These are phyloP conservation scores for Agriotes lineatus DNA, from an alignment of 2,888 invertebrate species.

Conservation along the genomic window DNA sequence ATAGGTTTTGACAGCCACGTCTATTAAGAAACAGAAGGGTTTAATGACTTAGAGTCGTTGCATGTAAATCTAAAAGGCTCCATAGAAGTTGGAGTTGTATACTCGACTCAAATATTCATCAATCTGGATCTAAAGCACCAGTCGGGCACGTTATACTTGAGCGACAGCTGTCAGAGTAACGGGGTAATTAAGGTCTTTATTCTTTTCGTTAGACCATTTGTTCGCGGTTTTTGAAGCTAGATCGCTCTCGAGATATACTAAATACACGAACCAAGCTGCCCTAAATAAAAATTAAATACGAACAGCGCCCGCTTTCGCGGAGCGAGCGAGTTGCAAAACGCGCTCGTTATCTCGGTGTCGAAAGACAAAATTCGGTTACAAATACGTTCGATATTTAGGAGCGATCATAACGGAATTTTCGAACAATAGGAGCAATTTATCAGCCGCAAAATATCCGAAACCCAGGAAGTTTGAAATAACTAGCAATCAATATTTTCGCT, in stretches of 20 bases:
- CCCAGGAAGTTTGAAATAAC: constrained; percentile 47
- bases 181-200: constrained; percentile 43
- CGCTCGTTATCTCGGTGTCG: background rate
- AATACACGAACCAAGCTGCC: constrained; percentile 8
- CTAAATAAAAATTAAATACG: background rate
- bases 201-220: constrained; percentile 39
- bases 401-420: constrained; percentile 40
- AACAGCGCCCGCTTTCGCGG: background rate
- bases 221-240: constrained; percentile 35
- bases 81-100: constrained; percentile 34
- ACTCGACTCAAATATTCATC: constrained; percentile 42
- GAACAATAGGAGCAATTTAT: constrained; percentile 43
- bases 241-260: constrained; percentile 28
- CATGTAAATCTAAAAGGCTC: constrained; percentile 37
- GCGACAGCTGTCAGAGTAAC: constrained; percentile 43
- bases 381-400: constrained; percentile 34
- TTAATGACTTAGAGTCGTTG: constrained; percentile 40
- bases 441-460: constrained; percentile 43
- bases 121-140: constrained; percentile 42
- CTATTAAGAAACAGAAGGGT: constrained; percentile 36
- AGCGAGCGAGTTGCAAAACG: background rate
- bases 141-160: constrained; percentile 40
- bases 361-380: constrained; percentile 14
- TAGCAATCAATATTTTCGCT: constrained; percentile 51
- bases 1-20: constrained; percentile 29